Percentiles rank a stretch among this genome's conserved stretches.
Conservation (phyloP, 37 sponge, comb jelly and placozoan species). For the Aplysina aerophoba region DNA sequence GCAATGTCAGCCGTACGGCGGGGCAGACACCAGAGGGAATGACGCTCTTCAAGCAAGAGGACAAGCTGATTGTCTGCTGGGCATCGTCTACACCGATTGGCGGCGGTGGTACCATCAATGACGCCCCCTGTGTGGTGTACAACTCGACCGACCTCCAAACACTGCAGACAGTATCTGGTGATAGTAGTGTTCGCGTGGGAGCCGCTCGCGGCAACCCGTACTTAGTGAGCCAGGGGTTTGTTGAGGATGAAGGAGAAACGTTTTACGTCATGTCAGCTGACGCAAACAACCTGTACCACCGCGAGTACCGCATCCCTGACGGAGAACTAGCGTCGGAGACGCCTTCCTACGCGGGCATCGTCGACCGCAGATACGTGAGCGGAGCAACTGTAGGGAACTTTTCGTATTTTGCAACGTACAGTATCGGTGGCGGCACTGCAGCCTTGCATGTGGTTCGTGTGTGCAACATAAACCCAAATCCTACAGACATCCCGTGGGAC, state of each 20-base stretch:
- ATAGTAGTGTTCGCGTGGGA: not conserved
- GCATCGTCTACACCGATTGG: too few species aligned
- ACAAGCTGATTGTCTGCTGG: not conserved
- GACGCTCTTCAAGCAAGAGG: not conserved
- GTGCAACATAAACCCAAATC: not conserved
- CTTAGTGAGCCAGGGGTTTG: not conserved
- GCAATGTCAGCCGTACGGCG: not conserved
- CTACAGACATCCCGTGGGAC: not conserved
- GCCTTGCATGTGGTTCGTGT: not conserved
- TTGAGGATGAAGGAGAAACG: constrained; percentile 13
- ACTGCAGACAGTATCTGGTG: not conserved
- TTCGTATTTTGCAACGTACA: not conserved
- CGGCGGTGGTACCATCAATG: too few species aligned
- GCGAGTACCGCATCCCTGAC: constrained; percentile 1
- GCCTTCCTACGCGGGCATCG: not conserved
- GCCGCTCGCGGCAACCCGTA: not conserved
- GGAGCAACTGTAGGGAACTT: constrained; percentile 6
- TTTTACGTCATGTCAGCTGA: not conserved
- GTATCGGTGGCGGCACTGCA: too few species aligned
- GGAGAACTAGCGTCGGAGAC: not conserved
- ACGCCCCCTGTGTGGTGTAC: not conserved
- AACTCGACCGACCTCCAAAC: not conserved
- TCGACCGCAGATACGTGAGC: not conserved
- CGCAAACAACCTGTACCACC: not conserved
- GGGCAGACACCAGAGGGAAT: constrained; percentile 2